These are phyloP conservation scores for Lordiphosa collinella DNA, from an alignment of 1,140 invertebrate species.

Conservation along the genomic window DNA sequence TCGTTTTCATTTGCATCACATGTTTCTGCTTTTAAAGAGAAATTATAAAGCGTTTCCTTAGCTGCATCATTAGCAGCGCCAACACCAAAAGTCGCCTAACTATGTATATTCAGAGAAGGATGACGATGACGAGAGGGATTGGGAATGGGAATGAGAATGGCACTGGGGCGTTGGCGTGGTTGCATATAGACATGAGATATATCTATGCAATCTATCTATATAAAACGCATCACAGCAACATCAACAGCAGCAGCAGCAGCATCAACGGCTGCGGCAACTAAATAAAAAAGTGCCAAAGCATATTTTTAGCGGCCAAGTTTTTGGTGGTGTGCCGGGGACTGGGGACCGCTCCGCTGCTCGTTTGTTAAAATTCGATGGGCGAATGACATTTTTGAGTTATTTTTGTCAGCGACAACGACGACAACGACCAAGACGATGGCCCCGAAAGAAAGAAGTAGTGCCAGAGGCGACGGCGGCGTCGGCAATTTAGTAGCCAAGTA, in stretches of 20 bases:
- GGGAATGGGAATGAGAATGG: neutral
- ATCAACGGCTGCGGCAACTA: conserved; percentile 14
- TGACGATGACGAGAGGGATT: conserved; percentile 2
- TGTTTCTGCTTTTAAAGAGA: conserved; percentile 71
- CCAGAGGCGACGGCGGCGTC: neutral
- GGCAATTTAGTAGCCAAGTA: conserved; percentile 34
- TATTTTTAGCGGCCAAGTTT: conserved; percentile 27
- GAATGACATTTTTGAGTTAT: conserved; percentile 78
- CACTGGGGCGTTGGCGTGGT: conserved; percentile 52
- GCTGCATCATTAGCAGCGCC: conserved; percentile 77
- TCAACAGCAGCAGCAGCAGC: conserved; percentile 18
- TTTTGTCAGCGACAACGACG: conserved; percentile 61
- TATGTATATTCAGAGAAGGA: conserved; percentile 39
- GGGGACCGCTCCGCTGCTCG: conserved; percentile 34
- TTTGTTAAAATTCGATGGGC: conserved; percentile 78
- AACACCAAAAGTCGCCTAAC: conserved; percentile 77
- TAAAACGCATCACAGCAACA: conserved; percentile 40
- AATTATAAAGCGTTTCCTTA: conserved; percentile 78
- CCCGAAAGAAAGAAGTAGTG: conserved; percentile 13
- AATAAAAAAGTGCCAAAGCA: conserved; percentile 50
- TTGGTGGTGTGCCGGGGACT: conserved; percentile 11
- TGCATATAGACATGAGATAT: conserved; percentile 64
- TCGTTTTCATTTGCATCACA: conserved; percentile 46
- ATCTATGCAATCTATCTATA: conserved; percentile 58
- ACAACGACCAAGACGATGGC: conserved; percentile 29